Evolutionary conservation across 1,140 invertebrate genomes (phyloP), one percentile per base, ranked within the genome.

Genomic region (Caenorhabditis remanei): DNA sequence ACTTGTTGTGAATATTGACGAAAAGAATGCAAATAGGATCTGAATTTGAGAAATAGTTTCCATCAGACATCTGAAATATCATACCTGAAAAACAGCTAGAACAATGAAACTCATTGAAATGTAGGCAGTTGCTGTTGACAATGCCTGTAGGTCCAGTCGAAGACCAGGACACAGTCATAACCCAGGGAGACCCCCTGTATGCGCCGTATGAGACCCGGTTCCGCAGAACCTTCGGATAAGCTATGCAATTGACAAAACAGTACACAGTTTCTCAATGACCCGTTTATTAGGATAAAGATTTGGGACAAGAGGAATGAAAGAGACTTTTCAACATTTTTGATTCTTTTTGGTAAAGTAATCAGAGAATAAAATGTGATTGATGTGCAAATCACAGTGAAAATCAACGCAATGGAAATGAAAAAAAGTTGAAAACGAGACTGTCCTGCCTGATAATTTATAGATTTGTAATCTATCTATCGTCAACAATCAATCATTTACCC

Each of bases 21-120:
- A 40, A 16, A 40, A 65, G 11, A 65, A 65, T 14, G 61, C 61
- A 16, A 65, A 65, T 7, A 65, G 24, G 40, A 65, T 4, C 61
- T 65, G 21, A 65, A 13, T 40, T 65, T n/a, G 14, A 7, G 14
- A 32, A 32, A 13, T 53, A 9, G 50, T 53, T 53, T 53, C 16
- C 0, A 53, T 16, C 0, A 53, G 16, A 13, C 1, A 13, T 4
- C 50, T 13, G 16, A 16, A 53, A 16, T 13, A 40, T 14, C 32
- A 40, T 40, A 65, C 61, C 24, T 65, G 61, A 40, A 65, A 65
- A 40, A 65, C 61, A 32, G 32, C 32, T 2, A 65, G 61, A 65
- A 65, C 32, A n/a, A 65, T 65, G 13, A 65, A 65, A 40, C 61
- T 65, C 61, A 65, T 65, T 16, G 61, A 65, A 40, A 65, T 65